Evolutionary conservation across 2,113 vertebrate species (phyloP).

Genomic region (Muscicapa adusta): DNA sequence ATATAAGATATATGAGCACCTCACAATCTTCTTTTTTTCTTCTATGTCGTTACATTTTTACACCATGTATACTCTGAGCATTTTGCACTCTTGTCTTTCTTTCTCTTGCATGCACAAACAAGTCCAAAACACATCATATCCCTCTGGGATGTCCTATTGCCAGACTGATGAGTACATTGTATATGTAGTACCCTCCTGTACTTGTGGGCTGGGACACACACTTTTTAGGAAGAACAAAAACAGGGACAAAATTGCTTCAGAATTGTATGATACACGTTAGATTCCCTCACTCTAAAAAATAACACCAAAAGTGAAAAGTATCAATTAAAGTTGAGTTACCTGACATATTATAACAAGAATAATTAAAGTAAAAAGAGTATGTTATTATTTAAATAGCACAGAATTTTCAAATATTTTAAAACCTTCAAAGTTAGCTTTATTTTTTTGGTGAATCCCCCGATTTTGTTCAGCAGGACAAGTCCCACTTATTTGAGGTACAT

Average conservation of each 20-base stretch:
- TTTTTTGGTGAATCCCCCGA: not conserved
- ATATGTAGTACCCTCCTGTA: not conserved
- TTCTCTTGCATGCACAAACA: not conserved
- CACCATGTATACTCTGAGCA: not conserved
- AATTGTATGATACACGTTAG: fast-evolving
- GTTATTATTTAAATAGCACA: not conserved
- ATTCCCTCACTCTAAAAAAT: not conserved
- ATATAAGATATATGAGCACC: not conserved
- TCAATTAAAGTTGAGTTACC: not conserved
- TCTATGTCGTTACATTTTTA: not conserved
- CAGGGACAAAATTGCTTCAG: not conserved
- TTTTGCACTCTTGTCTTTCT: not conserved
- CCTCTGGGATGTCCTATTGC: not conserved
- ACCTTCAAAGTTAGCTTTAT: not conserved
- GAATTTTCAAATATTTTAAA: not conserved
- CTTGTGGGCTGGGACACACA: fast-evolving
- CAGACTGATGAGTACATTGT: not conserved
- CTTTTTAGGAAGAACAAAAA: not conserved
- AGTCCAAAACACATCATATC: not conserved
- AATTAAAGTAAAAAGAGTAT: not conserved
- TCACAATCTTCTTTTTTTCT: not conserved
- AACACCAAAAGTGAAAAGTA: not conserved
- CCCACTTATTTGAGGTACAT: not conserved
- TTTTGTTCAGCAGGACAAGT: not conserved
- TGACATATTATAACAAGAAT: not conserved